These are phyloP conservation scores for Phymastichus coffea DNA, from an alignment of 1,140 invertebrate genomes.

Conservation along the genomic window DNA sequence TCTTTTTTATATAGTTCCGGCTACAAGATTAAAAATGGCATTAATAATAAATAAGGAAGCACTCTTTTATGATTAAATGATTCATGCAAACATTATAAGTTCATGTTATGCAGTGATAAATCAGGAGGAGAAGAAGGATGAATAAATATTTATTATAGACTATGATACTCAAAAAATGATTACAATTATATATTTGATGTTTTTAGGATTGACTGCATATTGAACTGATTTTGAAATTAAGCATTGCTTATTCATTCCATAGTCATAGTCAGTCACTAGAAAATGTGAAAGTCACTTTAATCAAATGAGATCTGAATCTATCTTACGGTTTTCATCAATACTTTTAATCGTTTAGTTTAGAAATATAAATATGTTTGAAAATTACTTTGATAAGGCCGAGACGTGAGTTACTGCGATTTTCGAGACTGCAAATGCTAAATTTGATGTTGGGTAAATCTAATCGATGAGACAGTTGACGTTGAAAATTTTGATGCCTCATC, in stretches of 20 bases:
- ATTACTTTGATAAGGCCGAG: constrained; percentile 70
- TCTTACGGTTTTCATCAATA: too few species aligned
- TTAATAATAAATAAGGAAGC: not conserved
- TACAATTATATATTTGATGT: not conserved
- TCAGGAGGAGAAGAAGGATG: too few species aligned
- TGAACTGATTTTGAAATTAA: too few species aligned
- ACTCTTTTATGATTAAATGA: not conserved
- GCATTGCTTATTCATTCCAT: too few species aligned
- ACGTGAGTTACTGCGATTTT: constrained; percentile 65
- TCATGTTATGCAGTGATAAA: too few species aligned
- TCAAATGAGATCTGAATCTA: too few species aligned
- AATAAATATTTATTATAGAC: not conserved
- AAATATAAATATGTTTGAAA: too few species aligned
- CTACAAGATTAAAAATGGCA: constrained; percentile 48
- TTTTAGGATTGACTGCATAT: not conserved
- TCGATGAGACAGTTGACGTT: constrained; percentile 74
- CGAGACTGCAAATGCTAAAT: constrained; percentile 73
- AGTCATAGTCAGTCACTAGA: too few species aligned
- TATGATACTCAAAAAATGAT: not conserved
- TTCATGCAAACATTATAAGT: not conserved
- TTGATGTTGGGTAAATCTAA: constrained; percentile 73
- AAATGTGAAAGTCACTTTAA: too few species aligned
- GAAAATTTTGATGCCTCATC: constrained; percentile 75
- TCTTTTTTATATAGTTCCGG: constrained; percentile 79
- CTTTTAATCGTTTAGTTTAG: too few species aligned